These are phyloP conservation scores for Syngnathus acus DNA, from an alignment of 2,797 vertebrate genomes.

Conservation along the genomic window DNA sequence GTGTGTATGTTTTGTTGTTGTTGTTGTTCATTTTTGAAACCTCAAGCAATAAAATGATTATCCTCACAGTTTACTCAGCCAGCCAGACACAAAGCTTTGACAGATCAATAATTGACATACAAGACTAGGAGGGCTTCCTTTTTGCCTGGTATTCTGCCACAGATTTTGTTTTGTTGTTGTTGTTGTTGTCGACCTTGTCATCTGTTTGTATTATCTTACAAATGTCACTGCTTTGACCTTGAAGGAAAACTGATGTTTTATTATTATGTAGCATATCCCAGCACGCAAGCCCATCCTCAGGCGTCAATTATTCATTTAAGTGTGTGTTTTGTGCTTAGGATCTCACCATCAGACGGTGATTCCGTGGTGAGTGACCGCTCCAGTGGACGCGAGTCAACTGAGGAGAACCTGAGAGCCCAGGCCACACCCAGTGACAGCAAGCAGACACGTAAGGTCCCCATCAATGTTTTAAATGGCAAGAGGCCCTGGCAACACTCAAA, in stretches of 20 bases:
- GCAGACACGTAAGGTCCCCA: conserved; percentile 69
- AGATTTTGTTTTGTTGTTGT: neutral
- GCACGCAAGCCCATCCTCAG: conserved; percentile 10
- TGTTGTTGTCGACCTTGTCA: neutral
- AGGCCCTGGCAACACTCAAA: conserved; percentile 42
- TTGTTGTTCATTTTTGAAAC: conserved; percentile 5
- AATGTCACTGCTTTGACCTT: conserved; percentile 15
- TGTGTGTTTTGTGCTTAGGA: conserved; percentile 61
- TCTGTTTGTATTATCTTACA: conserved; percentile 8
- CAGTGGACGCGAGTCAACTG: conserved; percentile 79
- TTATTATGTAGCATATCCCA: conserved; percentile 31
- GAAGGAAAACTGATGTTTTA: conserved; percentile 17
- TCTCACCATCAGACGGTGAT: conserved; percentile 89
- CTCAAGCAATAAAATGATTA: neutral
- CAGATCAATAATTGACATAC: conserved; percentile 45
- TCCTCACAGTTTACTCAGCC: conserved; percentile 1
- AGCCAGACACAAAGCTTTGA: conserved; percentile 27
- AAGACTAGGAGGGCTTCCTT: conserved; percentile 2
- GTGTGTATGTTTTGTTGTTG: neutral
- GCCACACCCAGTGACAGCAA: conserved; percentile 69
- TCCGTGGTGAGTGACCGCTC: conserved; percentile 86
- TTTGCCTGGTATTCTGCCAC: neutral
- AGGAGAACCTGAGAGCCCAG: conserved; percentile 74
- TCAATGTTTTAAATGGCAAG: conserved; percentile 77
- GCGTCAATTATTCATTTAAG: conserved; percentile 43